A percentile compares a stretch with the other conserved stretches of the same genome.
Conservation (phyloP, 2,888 invertebrate species). For the Mimachlamys varia region DNA sequence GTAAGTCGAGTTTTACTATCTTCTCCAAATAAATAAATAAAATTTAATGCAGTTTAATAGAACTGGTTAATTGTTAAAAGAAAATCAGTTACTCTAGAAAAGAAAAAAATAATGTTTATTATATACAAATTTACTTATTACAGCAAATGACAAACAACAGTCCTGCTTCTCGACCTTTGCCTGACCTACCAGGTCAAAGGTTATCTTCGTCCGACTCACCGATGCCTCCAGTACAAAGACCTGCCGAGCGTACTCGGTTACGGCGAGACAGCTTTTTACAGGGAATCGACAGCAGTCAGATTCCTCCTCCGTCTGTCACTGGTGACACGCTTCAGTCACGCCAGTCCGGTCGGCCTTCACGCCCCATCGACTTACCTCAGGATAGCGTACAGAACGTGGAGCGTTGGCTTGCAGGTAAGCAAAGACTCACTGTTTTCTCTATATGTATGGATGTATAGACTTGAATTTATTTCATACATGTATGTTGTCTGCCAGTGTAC, state of each 20-base stretch:
- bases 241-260: constrained; percentile 60
- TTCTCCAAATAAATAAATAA: too few relatives aligned
- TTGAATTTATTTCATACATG: too few relatives aligned
- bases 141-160: constrained; percentile 55
- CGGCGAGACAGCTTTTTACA: constrained; percentile 65
- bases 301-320: not conserved
- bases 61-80: not conserved
- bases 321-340: constrained; percentile 41
- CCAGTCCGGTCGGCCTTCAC: constrained; percentile 40
- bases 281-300: constrained; percentile 60
- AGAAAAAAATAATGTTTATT: not conserved
- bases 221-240: constrained; percentile 56
- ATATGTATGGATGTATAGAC: too few relatives aligned
- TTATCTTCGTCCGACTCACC: constrained; percentile 49
- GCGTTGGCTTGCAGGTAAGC: constrained; percentile 52
- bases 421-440: not conserved
- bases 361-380: constrained; percentile 42
- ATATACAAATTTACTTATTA: not conserved
- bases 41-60: too few relatives aligned
- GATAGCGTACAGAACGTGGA: constrained; percentile 52
- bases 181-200: constrained; percentile 52
- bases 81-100: not conserved
- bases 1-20: too few relatives aligned
- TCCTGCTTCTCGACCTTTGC: constrained; percentile 55
- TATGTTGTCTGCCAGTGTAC: too few relatives aligned